Evolutionary conservation across 2,888 invertebrate species (phyloP), one percentile per base, ranked within the genome.

Genomic region (Euzophera pinguis): DNA sequence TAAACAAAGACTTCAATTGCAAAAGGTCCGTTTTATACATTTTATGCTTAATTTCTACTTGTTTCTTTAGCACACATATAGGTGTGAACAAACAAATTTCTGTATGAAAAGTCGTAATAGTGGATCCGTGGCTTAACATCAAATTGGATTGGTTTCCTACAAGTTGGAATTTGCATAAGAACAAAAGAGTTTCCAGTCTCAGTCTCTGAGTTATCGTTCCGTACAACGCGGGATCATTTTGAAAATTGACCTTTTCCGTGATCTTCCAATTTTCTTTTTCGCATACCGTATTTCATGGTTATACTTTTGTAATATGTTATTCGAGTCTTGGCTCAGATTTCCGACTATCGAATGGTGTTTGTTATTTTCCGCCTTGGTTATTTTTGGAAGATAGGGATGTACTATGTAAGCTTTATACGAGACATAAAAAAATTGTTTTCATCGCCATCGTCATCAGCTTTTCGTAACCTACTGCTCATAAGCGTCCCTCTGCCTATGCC

Each of bases 111-210:
- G 4, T n/a, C 37, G 38, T 8, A 38, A 13, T 10, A 39, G 4
- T 4, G 14, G 39, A 39, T 14, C 74, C 17, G 50, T 76, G 81
- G 84, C 75, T 70, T 54, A 49, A 55, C 61, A 53, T 78, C 77
- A 82, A 84, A 87, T 86, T 85, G 81, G 81, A 84, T 64, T 64
- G 51, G 51, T 51, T 43, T 51, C 27, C 60, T 62, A 61, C 60
- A 59, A 59, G 54, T 81, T 76, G 69, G 73, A 78, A 87, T 87
- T 85, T 84, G 81, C 84, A 86, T 85, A 69, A 66, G 71, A 69
- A 82, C 79, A 47, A 51, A 51, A 51, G 51, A 51, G 42, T 51
- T 43, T 35, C 22, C 12, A 22, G 9, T n/a, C n/a, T n/a, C 29
- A 29, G 13, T 16, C 39, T 9, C 14, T 48, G 37, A 48, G 12